phyloP scores from a whole-genome alignment of 1,140 invertebrate genomes.

The Schlechtendalia chinensis region DNA sequence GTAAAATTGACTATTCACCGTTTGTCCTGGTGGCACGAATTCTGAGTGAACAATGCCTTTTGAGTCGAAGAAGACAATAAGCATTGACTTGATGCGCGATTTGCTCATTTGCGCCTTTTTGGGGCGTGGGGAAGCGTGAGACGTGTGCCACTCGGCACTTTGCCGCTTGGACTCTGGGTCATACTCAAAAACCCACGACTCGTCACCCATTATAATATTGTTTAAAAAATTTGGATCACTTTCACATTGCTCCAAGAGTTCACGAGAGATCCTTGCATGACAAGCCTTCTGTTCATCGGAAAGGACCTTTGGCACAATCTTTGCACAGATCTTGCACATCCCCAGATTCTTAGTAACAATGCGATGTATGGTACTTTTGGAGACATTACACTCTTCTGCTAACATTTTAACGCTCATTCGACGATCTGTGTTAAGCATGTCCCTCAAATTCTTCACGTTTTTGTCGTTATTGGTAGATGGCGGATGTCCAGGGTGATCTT shows the following conservation, averaged over 20 bases:
- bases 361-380: background rate
- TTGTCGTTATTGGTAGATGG: background rate
- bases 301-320: slow-evolving; percentile 13
- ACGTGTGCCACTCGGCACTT: background rate
- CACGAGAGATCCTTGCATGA: background rate
- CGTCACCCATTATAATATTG: slow-evolving; percentile 14
- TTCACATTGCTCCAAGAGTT: background rate
- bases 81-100: slow-evolving; percentile 50
- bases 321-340: slow-evolving; percentile 19
- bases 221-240: background rate
- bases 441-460: background rate
- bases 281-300: background rate
- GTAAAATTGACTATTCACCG: slow-evolving; percentile 51
- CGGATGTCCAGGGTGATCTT: slow-evolving; percentile 30
- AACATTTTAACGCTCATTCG: background rate
- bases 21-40: slow-evolving; percentile 38
- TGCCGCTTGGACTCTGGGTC: slow-evolving; percentile 11
- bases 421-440: background rate
- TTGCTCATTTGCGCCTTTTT: slow-evolving; percentile 11
- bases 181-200: slow-evolving; percentile 3
- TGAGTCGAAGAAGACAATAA: slow-evolving; percentile 55
- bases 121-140: slow-evolving; percentile 10
- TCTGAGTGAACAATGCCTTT: slow-evolving; percentile 50
- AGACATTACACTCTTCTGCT: background rate
- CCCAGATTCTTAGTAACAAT: background rate